These are phyloP conservation scores for Syncerus caffer DNA, from an alignment of 2,797 vertebrate genomes.

Conservation along the genomic window DNA sequence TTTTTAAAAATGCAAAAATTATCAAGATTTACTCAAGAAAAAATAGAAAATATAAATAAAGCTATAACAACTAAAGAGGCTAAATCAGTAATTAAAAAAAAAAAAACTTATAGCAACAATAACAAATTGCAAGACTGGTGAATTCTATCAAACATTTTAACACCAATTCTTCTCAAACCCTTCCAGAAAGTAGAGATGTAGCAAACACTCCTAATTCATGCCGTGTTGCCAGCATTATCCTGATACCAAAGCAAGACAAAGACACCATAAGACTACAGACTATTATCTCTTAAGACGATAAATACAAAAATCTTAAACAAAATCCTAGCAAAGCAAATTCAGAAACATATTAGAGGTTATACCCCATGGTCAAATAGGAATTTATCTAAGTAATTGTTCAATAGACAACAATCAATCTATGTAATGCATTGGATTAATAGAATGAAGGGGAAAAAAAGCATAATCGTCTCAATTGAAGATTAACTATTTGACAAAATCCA, in stretches of 20 bases:
- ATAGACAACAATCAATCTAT: background rate
- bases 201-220: background rate
- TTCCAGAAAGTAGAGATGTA: background rate
- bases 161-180: background rate
- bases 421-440: background rate
- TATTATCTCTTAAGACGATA: background rate
- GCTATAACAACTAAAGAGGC: background rate
- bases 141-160: background rate
- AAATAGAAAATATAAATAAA: background rate
- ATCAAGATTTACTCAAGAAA: background rate
- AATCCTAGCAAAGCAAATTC: background rate
- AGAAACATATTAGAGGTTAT: background rate
- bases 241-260: background rate
- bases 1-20: background rate
- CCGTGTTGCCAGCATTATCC: background rate
- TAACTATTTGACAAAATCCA: background rate
- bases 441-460: background rate
- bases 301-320: background rate
- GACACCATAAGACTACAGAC: background rate
- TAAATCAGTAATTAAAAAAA: background rate
- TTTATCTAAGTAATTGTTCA: background rate
- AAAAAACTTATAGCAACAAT: background rate
- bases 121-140: background rate
- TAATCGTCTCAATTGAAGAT: background rate
- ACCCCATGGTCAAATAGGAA: background rate